phyloP scores from a whole-genome alignment of 2,797 vertebrate species.

The Galago senegalensis region DNA sequence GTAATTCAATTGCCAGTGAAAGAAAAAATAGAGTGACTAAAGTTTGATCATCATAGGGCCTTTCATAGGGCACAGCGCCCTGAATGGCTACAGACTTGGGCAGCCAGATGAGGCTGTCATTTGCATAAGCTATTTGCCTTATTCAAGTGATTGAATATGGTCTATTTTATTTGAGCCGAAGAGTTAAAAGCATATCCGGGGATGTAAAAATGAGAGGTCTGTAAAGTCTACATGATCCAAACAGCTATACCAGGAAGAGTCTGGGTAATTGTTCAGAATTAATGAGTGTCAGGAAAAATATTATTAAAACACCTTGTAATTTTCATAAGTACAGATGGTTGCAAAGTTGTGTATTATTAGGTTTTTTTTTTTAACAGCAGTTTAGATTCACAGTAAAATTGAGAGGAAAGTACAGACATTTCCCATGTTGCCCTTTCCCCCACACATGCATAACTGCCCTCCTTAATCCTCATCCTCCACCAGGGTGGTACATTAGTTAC shows the following conservation, averaged over 20 bases:
- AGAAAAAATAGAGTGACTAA: not conserved
- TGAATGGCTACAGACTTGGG: not conserved
- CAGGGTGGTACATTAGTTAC: not conserved
- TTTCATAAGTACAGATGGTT: not conserved
- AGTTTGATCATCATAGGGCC: not conserved
- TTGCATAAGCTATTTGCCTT: not conserved
- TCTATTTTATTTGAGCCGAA: not conserved
- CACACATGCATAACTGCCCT: not conserved
- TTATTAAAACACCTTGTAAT: not conserved
- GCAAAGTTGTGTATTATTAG: not conserved
- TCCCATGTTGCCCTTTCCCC: rapidly evolving
- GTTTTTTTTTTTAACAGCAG: not conserved
- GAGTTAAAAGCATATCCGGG: not conserved
- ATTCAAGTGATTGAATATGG: not conserved
- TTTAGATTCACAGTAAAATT: not conserved
- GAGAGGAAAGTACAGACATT: not conserved
- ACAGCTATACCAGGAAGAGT: not conserved
- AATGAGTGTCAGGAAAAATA: not conserved
- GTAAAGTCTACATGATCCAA: not conserved
- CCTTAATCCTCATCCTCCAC: not conserved
- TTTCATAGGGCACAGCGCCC: not conserved
- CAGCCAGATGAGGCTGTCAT: not conserved
- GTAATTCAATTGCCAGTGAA: not conserved
- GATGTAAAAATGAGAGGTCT: not conserved
- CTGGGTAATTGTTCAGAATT: not conserved